Conservation (phyloP, 2,797 vertebrate species). For the Enoplosus armatus region DNA sequence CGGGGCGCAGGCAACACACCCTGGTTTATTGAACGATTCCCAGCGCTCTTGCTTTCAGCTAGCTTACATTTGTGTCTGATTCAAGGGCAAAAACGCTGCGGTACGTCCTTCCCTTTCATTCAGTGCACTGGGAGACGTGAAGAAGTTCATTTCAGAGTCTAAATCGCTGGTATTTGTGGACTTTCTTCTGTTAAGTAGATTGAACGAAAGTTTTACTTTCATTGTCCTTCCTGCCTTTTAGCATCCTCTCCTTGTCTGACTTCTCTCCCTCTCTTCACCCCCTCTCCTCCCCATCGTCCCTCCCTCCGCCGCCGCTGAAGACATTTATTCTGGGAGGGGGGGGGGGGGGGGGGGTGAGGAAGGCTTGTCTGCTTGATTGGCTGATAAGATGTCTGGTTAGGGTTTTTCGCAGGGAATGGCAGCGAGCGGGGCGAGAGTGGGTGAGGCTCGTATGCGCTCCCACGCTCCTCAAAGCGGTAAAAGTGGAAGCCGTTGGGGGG, state of each 20-base stretch:
- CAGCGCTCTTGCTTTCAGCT: slow-evolving; percentile 1
- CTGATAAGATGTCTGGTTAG: slow-evolving; percentile 64
- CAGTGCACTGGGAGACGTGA: background rate
- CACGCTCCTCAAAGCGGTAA: slow-evolving; percentile 39
- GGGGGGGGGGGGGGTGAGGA: slow-evolving; percentile 49
- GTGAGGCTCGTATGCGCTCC: slow-evolving; percentile 22
- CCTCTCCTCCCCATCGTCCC: slow-evolving; percentile 6
- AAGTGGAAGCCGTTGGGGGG: slow-evolving; percentile 13
- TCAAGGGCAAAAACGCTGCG: slow-evolving; percentile 10
- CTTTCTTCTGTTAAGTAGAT: slow-evolving; percentile 17
- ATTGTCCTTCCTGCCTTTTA: slow-evolving; percentile 10
- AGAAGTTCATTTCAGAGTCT: slow-evolving; percentile 19
- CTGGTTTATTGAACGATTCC: background rate
- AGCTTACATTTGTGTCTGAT: background rate
- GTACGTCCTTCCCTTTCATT: slow-evolving; percentile 12
- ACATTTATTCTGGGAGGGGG: slow-evolving; percentile 37
- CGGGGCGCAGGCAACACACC: background rate
- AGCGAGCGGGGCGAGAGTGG: background rate
- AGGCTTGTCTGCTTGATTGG: slow-evolving; percentile 57
- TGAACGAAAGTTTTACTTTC: slow-evolving; percentile 5
- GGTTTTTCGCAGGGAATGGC: slow-evolving; percentile 3
- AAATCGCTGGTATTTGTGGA: slow-evolving; percentile 31
- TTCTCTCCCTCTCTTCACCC: slow-evolving; percentile 15
- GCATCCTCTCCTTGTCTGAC: slow-evolving; percentile 22
- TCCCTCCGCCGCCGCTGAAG: background rate